Percentiles rank a stretch among this genome's conserved stretches.
Conservation (phyloP, 2,888 invertebrate genomes). For the Fissipunctia ypsillon region DNA sequence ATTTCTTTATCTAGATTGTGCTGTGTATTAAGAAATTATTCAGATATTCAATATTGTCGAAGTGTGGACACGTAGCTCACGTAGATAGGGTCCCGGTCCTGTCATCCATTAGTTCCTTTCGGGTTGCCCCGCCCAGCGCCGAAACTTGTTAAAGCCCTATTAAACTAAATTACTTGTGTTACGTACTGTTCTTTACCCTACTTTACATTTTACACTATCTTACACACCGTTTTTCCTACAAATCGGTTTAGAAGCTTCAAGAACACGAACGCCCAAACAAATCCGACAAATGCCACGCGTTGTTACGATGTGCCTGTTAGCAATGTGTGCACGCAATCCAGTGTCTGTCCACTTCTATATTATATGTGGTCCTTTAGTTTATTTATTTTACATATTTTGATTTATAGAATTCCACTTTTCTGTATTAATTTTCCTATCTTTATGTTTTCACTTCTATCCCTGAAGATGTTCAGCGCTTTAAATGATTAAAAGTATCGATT, state of each 20-base stretch:
- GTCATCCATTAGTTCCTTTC: slow-evolving; percentile 77
- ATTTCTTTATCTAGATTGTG: slow-evolving; percentile 46
- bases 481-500: slow-evolving; percentile 57
- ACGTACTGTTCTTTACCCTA: slow-evolving; percentile 80
- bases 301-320: slow-evolving; percentile 88
- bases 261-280: slow-evolving; percentile 80
- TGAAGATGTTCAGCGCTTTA: slow-evolving; percentile 71
- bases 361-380: slow-evolving; percentile 89
- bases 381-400: slow-evolving; percentile 77
- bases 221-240: slow-evolving; percentile 75
- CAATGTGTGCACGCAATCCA: slow-evolving; percentile 89
- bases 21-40: slow-evolving; percentile 45
- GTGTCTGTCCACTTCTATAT: slow-evolving; percentile 88
- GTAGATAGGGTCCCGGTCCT: slow-evolving; percentile 83
- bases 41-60: slow-evolving; percentile 76
- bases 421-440: slow-evolving; percentile 83
- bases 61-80: slow-evolving; percentile 84
- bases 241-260: slow-evolving; percentile 75
- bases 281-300: slow-evolving; percentile 74
- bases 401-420: slow-evolving; percentile 82
- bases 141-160: slow-evolving; percentile 82
- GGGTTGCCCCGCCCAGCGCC: slow-evolving; percentile 90
- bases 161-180: slow-evolving; percentile 74
- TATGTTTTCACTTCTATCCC: slow-evolving; percentile 79
- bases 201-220: slow-evolving; percentile 84